Evolutionary conservation across 2,797 vertebrate genomes (phyloP), one percentile per base, ranked within the genome.

Genomic region (Peromyscus eremicus): DNA sequence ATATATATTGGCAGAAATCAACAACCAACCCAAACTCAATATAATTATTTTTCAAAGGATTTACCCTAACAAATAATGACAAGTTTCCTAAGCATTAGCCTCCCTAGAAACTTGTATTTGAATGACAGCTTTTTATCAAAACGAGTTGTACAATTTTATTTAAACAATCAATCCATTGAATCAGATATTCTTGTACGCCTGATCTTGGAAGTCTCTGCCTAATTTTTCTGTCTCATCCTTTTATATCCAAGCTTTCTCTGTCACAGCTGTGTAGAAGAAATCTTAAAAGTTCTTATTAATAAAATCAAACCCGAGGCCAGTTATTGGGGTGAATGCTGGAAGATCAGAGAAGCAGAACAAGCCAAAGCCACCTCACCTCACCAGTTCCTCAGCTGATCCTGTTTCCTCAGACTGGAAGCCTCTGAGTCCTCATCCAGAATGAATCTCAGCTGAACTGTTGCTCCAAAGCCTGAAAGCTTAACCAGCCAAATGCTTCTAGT

Each of bases 1-100:
- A 80, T 73, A 37, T 76, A 81, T 86, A 86, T 94, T 92, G 66
- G 85, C 21, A 82, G 68, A 60, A 87, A 93, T 89, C 19, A 32
- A 25, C 64, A 70, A 49, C 60, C 77, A 46, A 84, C 6, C 4
- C 76, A 92, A 86, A 68, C 12, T 93, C 73, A 89, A 40, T 6
- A 60, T 83, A 4, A 83, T 73, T 76, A 76, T 75, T 87, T 93
- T 83, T 93, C 2, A 14, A 85, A 81, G 84, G 37, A 0, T 14
- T 76, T 93, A 9, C 23, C 82, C 23, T 55, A 91, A 13, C 27
- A 62, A 92, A 87, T 43, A 95, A 49, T 60, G 40, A 49, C 40
- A 21, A 34, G 19, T 83, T 80, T 55, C 34, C 62, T 81, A 89
- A 92, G 32, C 37, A 37, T 66, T 57, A 64, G 6, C 2, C 32